Evolutionary conservation across 2,797 vertebrate genomes (phyloP), one percentile per base, ranked within the genome.

Genomic region (Loris lydekkerianus): DNA sequence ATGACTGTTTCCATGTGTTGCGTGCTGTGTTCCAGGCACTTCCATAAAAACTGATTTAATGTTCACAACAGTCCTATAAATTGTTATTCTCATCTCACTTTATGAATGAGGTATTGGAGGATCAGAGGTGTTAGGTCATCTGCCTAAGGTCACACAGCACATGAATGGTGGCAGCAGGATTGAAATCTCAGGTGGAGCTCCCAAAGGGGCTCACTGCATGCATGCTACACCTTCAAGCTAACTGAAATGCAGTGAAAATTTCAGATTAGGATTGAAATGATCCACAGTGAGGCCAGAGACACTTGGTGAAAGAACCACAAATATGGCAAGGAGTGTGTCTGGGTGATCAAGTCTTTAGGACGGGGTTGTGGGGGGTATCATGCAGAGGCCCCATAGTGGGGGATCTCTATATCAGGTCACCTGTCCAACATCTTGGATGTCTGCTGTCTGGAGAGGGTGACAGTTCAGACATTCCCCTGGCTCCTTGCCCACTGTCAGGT

Each of bases 41-140:
- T 88, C 58, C 61, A 14, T 11, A 20, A 23, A 18, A 34, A 40
- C 29, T 4, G 15, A 29, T 88, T 88, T 65, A 23, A 80, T 86
- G 88, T 86, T 53, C 29, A 65, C 29, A 65, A 27, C 0, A 69
- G 37, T 70, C 78, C 56, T 15, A 23, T 67, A 23, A 75, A 20
- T 69, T n/a, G 21, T 53, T n/a, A 69, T 46, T 17, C 21, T 46
- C 18, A 53, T 25, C 72, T 10, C 7, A 67, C 43, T 72, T 70
- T 58, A 53, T 67, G 40, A 89, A 82, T 29, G 63, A 82, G 23
- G 4, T 29, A 77, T 82, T 86, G 76, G 78, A 75, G 43, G 76
- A 46, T 77, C 75, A 56, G 61, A 72, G 14, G 46, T 43, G 49
- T 87, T 76, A 85, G 29, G 13, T 37, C n/a, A 8, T n/a, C 15